Conservation (phyloP, 2,113 vertebrate genomes). For the Pogonocichla stellata region DNA sequence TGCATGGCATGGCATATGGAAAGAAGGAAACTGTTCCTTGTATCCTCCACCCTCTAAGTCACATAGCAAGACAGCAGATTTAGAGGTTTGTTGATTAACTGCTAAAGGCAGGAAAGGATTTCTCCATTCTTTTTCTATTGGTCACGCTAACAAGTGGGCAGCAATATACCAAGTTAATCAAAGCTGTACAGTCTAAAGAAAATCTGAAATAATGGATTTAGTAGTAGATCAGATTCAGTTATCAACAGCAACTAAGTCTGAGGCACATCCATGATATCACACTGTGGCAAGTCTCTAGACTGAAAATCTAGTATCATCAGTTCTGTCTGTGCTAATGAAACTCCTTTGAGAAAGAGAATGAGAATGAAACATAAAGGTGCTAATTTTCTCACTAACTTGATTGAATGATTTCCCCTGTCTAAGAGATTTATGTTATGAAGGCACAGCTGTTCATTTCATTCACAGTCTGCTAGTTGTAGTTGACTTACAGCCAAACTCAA, state of each 20-base stretch:
- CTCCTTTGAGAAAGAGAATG: neutral
- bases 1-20: neutral
- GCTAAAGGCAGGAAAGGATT: neutral
- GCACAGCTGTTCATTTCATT: constrained; percentile 42
- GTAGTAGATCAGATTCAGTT: neutral
- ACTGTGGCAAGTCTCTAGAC: neutral
- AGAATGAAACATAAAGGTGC: constrained; percentile 25
- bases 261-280: neutral
- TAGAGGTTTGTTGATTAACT: neutral
- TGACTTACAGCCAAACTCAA: neutral
- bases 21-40: neutral
- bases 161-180: neutral
- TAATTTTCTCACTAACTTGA: constrained; percentile 51
- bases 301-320: constrained; percentile 10
- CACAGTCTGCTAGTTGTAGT: neutral
- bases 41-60: neutral
- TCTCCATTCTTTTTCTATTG: neutral
- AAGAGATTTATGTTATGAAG: constrained; percentile 43
- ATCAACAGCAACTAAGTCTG: neutral
- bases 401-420: constrained; percentile 16
- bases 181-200: neutral
- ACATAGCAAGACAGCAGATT: neutral
- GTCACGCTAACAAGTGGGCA: neutral
- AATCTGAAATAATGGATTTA: neutral
- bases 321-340: constrained; percentile 37